A percentile compares a stretch with the other conserved stretches of the same genome.
phyloP scores from a whole-genome alignment of 2,113 vertebrate genomes.

The Ramphastos sulfuratus region DNA sequence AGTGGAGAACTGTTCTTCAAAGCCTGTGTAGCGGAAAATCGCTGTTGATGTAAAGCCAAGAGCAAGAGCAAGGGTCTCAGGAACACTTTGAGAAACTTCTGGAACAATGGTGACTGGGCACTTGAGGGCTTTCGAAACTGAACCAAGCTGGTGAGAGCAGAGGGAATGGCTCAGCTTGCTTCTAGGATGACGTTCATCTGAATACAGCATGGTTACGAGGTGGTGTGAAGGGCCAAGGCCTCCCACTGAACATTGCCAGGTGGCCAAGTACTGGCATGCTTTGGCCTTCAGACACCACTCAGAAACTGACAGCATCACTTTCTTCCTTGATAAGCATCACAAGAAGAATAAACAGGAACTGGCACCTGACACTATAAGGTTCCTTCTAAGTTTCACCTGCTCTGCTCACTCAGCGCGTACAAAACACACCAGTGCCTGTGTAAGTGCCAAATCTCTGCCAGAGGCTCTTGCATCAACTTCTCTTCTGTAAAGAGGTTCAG shows the following conservation, averaged over 20 bases:
- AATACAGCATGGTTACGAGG: neutral
- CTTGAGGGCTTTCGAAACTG: neutral
- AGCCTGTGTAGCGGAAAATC: neutral
- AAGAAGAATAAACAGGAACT: neutral
- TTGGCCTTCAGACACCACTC: neutral
- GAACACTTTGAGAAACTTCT: neutral
- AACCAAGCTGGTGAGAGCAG: neutral
- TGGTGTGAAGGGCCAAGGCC: neutral
- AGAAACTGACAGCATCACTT: neutral
- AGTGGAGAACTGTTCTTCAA: neutral
- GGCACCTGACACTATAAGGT: neutral
- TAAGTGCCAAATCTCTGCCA: neutral
- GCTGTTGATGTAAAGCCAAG: neutral
- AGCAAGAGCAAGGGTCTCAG: neutral
- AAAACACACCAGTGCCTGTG: accelerated
- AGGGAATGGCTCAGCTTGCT: neutral
- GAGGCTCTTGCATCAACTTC: neutral
- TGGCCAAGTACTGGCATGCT: neutral
- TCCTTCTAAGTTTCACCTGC: neutral
- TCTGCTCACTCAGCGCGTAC: neutral
- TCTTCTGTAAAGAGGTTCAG: neutral
- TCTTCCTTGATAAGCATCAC: neutral
- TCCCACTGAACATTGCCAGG: neutral
- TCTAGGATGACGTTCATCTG: neutral
- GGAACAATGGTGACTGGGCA: neutral